Evolutionary conservation across 2,888 invertebrate genomes (phyloP), one percentile per base, ranked within the genome.

Genomic region (Polymixis flavicincta): DNA sequence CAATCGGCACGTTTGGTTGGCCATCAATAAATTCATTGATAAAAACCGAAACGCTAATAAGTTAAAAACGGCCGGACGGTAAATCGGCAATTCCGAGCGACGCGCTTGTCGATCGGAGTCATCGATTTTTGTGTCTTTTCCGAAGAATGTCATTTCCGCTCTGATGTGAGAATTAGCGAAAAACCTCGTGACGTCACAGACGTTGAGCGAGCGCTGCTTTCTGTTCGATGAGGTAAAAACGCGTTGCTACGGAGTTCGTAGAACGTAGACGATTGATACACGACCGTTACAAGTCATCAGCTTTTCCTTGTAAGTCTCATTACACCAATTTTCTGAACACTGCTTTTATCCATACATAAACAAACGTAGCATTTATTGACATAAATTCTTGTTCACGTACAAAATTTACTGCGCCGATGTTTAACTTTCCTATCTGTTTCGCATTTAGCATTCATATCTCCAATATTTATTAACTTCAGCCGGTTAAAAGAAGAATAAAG

Each of bases 1-100:
- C 90, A 92, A 90, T 92, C 92, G 88, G 90, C 91, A 90, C 89
- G 87, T 90, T 88, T 86, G 86, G 86, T 88, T 83, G 92, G 87
- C 92, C 92, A 91, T 92, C 94, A 94, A 95, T 95, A 96, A 95
- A 95, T 95, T 92, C 87, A 91, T 91, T 92, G 96, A 95, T 96
- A 95, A 96, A 88, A 92, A 91, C 83, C 87, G 89, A 92, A 94
- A 94, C 92, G 90, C 90, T 94, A 93, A 94, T 94, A 94, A 92
- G 89, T 94, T 92, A 89, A 92, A 84, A 92, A 90, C 87, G 79
- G 85, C 81, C 81, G 48, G 89, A 83, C 83, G 75, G 87, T 91
- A 91, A 91, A 92, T 93, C 89, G 89, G 82, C 86, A 87, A 89
- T 87, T 85, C 81, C 67, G 74, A 85, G 74, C 83, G 85, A 88